Conservation (phyloP, 1,140 invertebrate species). For the Trialeurodes vaporariorum region DNA sequence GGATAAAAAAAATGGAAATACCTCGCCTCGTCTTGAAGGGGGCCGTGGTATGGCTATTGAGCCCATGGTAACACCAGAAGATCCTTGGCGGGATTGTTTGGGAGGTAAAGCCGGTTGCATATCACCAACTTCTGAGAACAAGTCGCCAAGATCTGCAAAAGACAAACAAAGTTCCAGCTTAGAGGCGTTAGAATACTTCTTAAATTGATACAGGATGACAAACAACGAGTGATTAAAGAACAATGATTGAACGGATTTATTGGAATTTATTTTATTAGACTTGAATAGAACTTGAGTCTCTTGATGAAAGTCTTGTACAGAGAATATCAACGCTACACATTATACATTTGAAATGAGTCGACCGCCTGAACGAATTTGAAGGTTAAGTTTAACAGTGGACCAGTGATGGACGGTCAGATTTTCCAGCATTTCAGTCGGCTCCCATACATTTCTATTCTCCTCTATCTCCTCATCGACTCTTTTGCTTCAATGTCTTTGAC, state of each 20-base stretch:
- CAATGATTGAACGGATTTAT: too few species aligned
- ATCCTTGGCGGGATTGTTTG: slow-evolving; percentile 36
- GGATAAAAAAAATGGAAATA: too few species aligned
- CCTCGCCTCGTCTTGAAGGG: slow-evolving; percentile 64
- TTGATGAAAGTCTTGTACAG: not conserved
- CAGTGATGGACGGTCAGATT: too few species aligned
- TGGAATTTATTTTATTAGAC: not conserved
- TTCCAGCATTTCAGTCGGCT: too few species aligned
- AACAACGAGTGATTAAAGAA: too few species aligned
- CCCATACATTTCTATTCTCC: too few species aligned
- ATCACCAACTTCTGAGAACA: slow-evolving; percentile 73
- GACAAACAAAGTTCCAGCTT: slow-evolving; percentile 6
- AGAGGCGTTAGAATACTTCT: not conserved
- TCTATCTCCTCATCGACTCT: too few species aligned
- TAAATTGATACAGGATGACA: too few species aligned
- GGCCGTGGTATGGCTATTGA: slow-evolving; percentile 72
- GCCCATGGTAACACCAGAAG: slow-evolving; percentile 53
- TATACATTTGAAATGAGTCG: too few species aligned
- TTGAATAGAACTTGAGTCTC: not conserved
- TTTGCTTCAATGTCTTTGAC: too few species aligned
- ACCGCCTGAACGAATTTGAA: too few species aligned
- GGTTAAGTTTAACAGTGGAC: too few species aligned
- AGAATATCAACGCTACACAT: not conserved
- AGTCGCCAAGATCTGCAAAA: slow-evolving; percentile 37
- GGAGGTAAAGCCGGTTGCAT: slow-evolving; percentile 55